These are phyloP conservation scores for Thomomys bottae DNA, from an alignment of 2,113 vertebrate genomes.

Conservation along the genomic window DNA sequence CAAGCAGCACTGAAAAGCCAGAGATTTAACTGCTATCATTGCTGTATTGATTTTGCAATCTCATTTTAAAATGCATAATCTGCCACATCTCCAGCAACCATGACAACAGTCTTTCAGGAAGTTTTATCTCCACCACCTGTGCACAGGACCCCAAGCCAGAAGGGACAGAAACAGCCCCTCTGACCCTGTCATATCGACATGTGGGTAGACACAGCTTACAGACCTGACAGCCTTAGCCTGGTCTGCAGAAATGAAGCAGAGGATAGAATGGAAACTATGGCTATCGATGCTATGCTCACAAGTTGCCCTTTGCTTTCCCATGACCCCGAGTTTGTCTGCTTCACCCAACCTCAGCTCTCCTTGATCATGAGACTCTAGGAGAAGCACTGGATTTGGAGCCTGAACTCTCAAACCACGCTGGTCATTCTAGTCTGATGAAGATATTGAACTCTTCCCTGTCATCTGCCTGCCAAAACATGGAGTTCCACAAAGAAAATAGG, in stretches of 20 bases:
- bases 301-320: background rate
- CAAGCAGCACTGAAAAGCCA: background rate
- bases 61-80: constrained; percentile 70
- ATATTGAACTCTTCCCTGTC: background rate
- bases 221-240: background rate
- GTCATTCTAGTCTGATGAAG: background rate
- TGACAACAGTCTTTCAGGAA: constrained; percentile 27
- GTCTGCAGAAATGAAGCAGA: background rate
- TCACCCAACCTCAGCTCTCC: background rate
- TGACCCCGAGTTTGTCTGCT: background rate
- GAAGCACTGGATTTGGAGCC: background rate
- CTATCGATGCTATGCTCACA: background rate
- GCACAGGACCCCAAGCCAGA: background rate
- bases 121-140: background rate
- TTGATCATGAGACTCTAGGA: no score
- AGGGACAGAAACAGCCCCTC: constrained; percentile 10
- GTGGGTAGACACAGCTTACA: background rate
- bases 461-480: background rate
- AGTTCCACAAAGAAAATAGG: background rate
- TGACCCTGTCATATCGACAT: background rate
- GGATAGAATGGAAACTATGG: background rate
- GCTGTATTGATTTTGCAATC: constrained; percentile 72
- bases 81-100: constrained; percentile 41
- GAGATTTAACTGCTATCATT: constrained; percentile 62
- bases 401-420: no score